Percentiles rank a stretch among this genome's conserved stretches.
Evolutionary conservation across 2,888 invertebrate genomes (phyloP).

Genomic region (Caenorhabditis sp.): DNA sequence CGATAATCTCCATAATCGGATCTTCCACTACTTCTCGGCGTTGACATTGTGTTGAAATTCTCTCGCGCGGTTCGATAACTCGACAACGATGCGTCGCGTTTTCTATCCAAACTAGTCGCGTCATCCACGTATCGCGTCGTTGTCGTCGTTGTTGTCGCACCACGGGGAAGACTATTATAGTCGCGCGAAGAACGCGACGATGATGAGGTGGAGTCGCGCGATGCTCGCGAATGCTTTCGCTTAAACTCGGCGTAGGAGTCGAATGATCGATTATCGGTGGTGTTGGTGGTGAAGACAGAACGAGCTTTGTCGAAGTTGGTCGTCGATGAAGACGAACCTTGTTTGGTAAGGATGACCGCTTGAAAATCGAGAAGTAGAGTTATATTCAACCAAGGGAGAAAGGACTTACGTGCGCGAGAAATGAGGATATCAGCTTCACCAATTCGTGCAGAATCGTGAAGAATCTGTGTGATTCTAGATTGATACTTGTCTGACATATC

Average conservation of each 20-base stretch:
- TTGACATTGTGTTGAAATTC: constrained; percentile 21
- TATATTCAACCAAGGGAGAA: too few relatives aligned
- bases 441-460: constrained; percentile 65
- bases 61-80: constrained; percentile 38
- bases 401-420: constrained; percentile 35
- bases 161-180: constrained; percentile 51
- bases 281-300: constrained; percentile 21
- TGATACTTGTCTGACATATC: constrained; percentile 66
- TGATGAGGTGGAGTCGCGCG: neutral
- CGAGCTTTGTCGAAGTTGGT: constrained; percentile 35
- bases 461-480: constrained; percentile 67
- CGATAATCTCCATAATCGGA: constrained; percentile 35
- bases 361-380: too few relatives aligned
- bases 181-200: constrained; percentile 43
- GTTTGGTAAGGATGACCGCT: constrained; percentile 7
- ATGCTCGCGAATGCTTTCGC: constrained; percentile 36
- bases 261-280: constrained; percentile 26
- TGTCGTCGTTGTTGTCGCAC: neutral
- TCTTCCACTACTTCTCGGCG: constrained; percentile 30
- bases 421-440: constrained; percentile 54
- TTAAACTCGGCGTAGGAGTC: constrained; percentile 55
- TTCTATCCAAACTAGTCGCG: constrained; percentile 10
- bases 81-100: constrained; percentile 29
- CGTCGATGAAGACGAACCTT: constrained; percentile 24
- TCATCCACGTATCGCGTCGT: neutral